Percentiles rank a stretch among this genome's conserved stretches.
Conservation (phyloP, 2,113 vertebrate species). For the Cyphomyrus discorhynchus region DNA sequence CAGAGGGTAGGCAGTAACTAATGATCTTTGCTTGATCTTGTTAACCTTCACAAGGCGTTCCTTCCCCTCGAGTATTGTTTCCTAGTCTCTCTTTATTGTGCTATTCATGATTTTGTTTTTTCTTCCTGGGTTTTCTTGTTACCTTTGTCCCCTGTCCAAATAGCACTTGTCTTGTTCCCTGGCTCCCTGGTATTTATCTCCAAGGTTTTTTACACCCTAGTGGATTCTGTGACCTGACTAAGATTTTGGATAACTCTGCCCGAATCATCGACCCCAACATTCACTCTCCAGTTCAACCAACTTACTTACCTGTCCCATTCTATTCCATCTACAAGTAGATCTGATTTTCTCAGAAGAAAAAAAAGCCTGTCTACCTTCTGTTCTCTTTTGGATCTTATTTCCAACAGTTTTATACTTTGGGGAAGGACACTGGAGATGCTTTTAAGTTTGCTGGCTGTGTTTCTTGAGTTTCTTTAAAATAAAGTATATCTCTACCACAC, state of each 20-base stretch:
- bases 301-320: background rate
- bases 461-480: background rate
- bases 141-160: background rate
- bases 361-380: background rate
- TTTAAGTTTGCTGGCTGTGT: background rate
- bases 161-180: background rate
- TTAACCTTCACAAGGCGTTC: background rate
- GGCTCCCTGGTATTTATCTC: background rate
- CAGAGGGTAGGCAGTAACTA: background rate
- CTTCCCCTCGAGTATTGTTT: background rate
- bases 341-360: background rate
- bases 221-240: background rate
- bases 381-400: background rate
- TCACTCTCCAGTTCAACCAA: background rate
- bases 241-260: background rate
- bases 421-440: background rate
- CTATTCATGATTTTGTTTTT: background rate
- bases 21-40: background rate
- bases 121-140: background rate
- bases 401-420: background rate
- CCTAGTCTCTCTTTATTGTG: background rate
- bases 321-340: background rate
- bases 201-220: background rate
- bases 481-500: background rate
- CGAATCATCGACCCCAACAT: background rate